These are phyloP conservation scores for Tiliacea aurago DNA, from an alignment of 2,888 invertebrate species.

Conservation along the genomic window DNA sequence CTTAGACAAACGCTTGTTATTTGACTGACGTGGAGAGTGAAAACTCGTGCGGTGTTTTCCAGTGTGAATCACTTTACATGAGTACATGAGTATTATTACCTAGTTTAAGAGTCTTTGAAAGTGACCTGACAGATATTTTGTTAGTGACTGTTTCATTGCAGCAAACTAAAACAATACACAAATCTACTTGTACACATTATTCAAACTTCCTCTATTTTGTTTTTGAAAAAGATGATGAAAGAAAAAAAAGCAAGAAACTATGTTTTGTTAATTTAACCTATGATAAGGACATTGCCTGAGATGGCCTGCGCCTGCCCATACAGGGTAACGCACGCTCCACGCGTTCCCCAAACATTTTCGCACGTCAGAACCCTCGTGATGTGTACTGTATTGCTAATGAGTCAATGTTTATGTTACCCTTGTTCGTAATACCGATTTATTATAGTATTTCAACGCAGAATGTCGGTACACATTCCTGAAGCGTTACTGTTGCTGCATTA, in stretches of 20 bases:
- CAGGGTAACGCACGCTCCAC: conserved; percentile 19
- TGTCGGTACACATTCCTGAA: conserved; percentile 56
- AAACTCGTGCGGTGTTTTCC: conserved; percentile 36
- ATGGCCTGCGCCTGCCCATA: conserved; percentile 16
- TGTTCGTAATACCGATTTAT: conserved; percentile 50
- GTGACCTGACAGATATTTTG: neutral
- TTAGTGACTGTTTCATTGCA: conserved; percentile 6
- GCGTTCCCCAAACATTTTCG: neutral
- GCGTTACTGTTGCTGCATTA: conserved; percentile 44
- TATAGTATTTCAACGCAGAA: conserved; percentile 49
- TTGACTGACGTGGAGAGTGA: conserved; percentile 11
- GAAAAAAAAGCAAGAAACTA: neutral
- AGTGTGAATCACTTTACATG: conserved; percentile 33
- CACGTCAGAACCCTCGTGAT: conserved; percentile 57
- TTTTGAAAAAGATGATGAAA: neutral
- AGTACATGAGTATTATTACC: conserved; percentile 16
- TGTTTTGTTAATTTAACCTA: conserved; percentile 3
- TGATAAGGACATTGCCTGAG: neutral
- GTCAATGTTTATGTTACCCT: conserved; percentile 66
- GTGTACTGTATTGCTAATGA: conserved; percentile 48
- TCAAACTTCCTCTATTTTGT: neutral
- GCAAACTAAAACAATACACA: neutral
- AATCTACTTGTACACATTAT: neutral
- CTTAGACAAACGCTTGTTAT: conserved; percentile 11
- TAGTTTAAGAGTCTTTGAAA: conserved; percentile 2